phyloP scores from a whole-genome alignment of 2,113 vertebrate species.

The Ariopsis seemanni region DNA sequence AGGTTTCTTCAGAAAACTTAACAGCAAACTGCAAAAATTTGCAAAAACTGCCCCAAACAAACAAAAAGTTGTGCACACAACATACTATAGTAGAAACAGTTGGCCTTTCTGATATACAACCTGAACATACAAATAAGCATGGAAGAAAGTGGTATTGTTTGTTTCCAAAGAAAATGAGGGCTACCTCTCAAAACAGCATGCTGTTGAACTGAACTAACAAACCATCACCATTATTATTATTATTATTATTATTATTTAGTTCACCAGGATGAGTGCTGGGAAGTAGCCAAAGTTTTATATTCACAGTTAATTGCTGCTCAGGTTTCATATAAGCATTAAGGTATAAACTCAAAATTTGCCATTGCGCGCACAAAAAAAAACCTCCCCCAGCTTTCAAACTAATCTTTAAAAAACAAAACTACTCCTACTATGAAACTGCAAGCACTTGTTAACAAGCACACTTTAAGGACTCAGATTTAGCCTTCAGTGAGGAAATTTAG shows the following conservation, averaged over 20 bases:
- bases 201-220: background rate
- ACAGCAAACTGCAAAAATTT: conserved; percentile 35
- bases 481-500: background rate
- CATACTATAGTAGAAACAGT: conserved; percentile 20
- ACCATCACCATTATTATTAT: background rate
- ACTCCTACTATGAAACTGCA: background rate
- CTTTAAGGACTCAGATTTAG: background rate
- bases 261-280: background rate
- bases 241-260: background rate
- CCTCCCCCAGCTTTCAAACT: background rate
- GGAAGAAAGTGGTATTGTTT: conserved; percentile 22
- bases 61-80: background rate
- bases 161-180: background rate
- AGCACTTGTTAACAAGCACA: background rate
- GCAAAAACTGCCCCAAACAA: background rate
- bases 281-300: background rate
- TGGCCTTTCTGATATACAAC: background rate
- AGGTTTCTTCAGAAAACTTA: conserved; percentile 35
- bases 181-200: background rate
- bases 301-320: conserved; percentile 17
- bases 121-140: conserved; percentile 21
- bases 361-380: background rate
- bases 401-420: background rate
- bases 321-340: background rate
- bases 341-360: background rate